phyloP scores from a whole-genome alignment of 2,113 vertebrate genomes.

The Callopanchax toddi region DNA sequence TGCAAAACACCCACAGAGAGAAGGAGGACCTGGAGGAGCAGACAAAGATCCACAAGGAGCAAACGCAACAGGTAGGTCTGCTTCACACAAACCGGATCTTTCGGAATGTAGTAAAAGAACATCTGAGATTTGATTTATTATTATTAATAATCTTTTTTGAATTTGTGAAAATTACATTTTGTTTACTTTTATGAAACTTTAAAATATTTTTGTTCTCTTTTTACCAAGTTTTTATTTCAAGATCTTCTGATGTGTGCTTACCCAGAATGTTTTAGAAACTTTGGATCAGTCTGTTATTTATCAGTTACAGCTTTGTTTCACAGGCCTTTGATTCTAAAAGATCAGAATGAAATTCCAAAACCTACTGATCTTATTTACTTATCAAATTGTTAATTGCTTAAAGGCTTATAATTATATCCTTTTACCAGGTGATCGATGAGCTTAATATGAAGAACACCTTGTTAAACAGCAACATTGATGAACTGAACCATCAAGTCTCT shows the following conservation, averaged over 20 bases:
- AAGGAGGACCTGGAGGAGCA: constrained; percentile 83
- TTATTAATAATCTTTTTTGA: no score
- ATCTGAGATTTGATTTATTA: no score
- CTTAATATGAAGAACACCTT: constrained; percentile 88
- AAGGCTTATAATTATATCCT: not conserved
- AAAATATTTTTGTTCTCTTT: not conserved
- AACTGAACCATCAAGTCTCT: constrained; percentile 83
- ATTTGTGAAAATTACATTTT: no score
- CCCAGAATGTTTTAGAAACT: no score
- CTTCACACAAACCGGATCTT: no score
- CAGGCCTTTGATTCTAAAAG: not conserved
- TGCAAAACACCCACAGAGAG: constrained; percentile 83
- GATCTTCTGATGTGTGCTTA: no score
- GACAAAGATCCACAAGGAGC: constrained; percentile 81
- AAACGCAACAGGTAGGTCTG: constrained; percentile 84
- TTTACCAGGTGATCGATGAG: constrained; percentile 84
- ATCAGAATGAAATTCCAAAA: not conserved
- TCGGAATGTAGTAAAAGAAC: not conserved
- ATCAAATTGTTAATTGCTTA: no score
- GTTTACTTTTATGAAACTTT: not conserved
- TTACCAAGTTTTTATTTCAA: not conserved
- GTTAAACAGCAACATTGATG: constrained; percentile 87
- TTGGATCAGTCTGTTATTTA: not conserved
- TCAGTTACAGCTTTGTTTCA: not conserved
- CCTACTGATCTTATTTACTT: no score